Evolutionary conservation across 1,140 invertebrate genomes (phyloP), one percentile per base, ranked within the genome.

Genomic region (Zaprionus nigranus): DNA sequence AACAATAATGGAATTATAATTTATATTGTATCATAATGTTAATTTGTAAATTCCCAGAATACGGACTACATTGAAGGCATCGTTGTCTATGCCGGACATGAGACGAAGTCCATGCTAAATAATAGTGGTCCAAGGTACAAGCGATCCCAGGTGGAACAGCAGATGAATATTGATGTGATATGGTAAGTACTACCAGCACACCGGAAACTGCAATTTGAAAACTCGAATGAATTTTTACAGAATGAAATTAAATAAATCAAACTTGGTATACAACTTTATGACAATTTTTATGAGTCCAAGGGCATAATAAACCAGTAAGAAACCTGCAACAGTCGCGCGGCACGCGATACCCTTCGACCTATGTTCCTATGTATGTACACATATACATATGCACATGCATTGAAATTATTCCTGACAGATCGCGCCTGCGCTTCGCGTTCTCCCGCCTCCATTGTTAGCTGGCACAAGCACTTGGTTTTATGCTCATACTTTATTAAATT

Each of bases 91-190:
- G 98, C 98, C 69, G 98, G 98, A 78, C 98, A 98, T 93, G 98
- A 99, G 94, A 99, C 98, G 2, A 99, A 99, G 94, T 98, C 98
- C 1, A 98, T 99, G 97, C 95, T 99, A 20, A 99, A 99, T 93
- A 99, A 99, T 93, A 97, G 98, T 75, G 98, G 98, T 65, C 98
- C 98, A 69, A 94, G 98, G 76, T 99, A 99, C 93, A 99, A 99
- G 93, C 95, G 98, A 77, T 99, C 98, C 56, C 95, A 96, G 61
- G 93, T 99, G 60, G 99, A 99, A 93, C 95, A 96, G 73, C 96
- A 97, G 93, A 99, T 99, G 96, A 99, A 99, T 94, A 95, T 96
- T 59, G 98, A 99, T 93, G 97, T 99, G 28, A 95, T 99, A 77
- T 99, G 98, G 97, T 92, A 81, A 56, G 79, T 82, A 36, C 20